Evolutionary conservation across 1,140 invertebrate genomes (phyloP).

Genomic region (Neocloeon triangulifer): DNA sequence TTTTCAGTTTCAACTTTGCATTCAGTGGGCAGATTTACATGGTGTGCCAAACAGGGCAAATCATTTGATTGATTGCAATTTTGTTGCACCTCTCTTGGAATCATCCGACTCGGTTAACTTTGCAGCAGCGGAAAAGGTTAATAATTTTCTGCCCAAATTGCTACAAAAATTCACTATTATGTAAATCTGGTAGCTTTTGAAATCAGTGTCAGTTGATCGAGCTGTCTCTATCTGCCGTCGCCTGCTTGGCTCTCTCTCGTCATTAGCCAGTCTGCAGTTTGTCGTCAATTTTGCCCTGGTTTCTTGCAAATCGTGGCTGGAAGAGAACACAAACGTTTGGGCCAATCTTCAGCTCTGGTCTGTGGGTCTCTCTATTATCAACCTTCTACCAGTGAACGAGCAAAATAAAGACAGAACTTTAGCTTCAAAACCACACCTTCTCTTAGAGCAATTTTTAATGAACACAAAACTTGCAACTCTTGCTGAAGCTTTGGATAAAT

Average conservation of each 20-base stretch:
- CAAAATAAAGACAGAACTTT: conserved; percentile 31
- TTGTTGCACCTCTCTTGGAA: conserved; percentile 5
- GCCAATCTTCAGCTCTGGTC: conserved; percentile 25
- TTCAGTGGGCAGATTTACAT: conserved; percentile 7
- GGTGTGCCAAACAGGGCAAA: conserved; percentile 2
- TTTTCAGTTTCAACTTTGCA: conserved; percentile 5
- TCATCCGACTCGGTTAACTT: not conserved
- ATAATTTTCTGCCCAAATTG: conserved; percentile 5
- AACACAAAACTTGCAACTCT: conserved; percentile 45
- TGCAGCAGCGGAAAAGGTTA: conserved; percentile 2
- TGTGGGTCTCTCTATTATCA: conserved; percentile 32
- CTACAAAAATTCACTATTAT: conserved; percentile 18
- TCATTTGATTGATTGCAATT: conserved; percentile 4
- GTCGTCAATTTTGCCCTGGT: conserved; percentile 30
- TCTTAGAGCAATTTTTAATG: conserved; percentile 53
- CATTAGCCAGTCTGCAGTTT: conserved; percentile 32
- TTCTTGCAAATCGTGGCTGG: conserved; percentile 12
- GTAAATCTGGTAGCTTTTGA: conserved; percentile 24
- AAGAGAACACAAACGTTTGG: conserved; percentile 16
- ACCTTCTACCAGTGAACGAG: conserved; percentile 25
- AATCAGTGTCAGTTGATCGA: conserved; percentile 22
- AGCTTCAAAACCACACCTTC: conserved; percentile 36
- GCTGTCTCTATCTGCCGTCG: conserved; percentile 31
- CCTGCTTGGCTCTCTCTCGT: conserved; percentile 32
- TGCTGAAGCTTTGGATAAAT: conserved; percentile 22